Evolutionary conservation across 1,140 invertebrate genomes (phyloP).

Genomic region (Drosophila hydei): DNA sequence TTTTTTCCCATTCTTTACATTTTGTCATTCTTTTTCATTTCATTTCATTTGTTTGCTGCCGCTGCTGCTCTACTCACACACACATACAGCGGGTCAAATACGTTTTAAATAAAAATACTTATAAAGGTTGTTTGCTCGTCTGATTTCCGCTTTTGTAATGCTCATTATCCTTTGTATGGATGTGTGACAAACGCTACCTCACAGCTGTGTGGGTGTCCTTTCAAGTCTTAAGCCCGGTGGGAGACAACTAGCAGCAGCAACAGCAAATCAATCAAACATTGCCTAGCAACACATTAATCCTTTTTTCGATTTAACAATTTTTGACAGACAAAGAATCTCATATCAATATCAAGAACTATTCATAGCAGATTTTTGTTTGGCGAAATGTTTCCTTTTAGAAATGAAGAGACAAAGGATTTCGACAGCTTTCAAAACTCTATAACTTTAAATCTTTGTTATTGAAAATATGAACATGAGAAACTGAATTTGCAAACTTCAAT

Average conservation of each 20-base stretch:
- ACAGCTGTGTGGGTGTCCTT: constrained; percentile 28
- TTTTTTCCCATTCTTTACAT: constrained; percentile 17
- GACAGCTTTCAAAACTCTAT: too few relatives aligned
- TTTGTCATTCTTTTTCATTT: background rate
- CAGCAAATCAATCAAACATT: constrained; percentile 39
- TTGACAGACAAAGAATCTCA: constrained; percentile 22
- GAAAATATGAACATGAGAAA: too few relatives aligned
- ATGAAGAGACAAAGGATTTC: too few relatives aligned
- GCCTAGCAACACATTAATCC: background rate
- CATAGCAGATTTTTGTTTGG: too few relatives aligned
- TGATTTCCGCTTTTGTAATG: constrained; percentile 70
- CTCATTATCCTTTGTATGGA: constrained; percentile 57
- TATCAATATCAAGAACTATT: too few relatives aligned
- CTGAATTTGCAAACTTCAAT: too few relatives aligned
- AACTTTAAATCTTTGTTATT: too few relatives aligned
- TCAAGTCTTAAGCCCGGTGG: constrained; percentile 35
- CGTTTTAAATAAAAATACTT: constrained; percentile 65
- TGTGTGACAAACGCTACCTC: constrained; percentile 24
- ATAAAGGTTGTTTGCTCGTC: constrained; percentile 61
- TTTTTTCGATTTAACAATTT: constrained; percentile 8
- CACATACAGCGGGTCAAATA: constrained; percentile 44
- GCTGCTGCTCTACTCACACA: constrained; percentile 33
- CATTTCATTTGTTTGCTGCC: constrained; percentile 11
- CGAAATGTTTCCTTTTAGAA: too few relatives aligned
- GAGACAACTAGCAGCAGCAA: constrained; percentile 8